Base-by-base conservation (phyloP, 2,888 invertebrate species). In the Sarcophaga carnaria region DNA sequence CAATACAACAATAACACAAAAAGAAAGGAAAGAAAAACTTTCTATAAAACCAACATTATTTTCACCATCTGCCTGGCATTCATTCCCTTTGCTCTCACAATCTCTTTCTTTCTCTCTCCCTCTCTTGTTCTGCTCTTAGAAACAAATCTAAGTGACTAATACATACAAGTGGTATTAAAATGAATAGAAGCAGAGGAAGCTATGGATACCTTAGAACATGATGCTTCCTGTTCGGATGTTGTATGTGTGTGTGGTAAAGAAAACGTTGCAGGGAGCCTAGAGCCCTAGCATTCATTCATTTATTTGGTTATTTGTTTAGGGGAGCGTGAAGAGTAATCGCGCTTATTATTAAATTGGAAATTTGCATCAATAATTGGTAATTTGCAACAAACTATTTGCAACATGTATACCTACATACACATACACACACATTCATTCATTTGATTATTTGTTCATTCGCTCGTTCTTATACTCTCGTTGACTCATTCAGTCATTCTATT, bases 261-360 rank as follows among this genome's bases (percentile, higher is more conserved):
- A 37, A 37, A 17, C 4, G 12, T 37, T 27, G 17, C 64, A 66
- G 8, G n/a, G 1, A 20, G 67, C 37, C 17, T 22, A 2, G 22
- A 22, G 22, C 20, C 17, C n/a, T 0, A 22, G 47, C 66, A 10
- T 54, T 12, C 37, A 77, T 59, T 72, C 75, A 77, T 72, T 77
- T 69, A 83, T 83, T 79, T 75, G 25, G 69, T 80, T 76, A 75
- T 71, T 71, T 80, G 75, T 71, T 83, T 76, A 84, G 84, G 80
- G 84, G 84, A 80, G 75, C 80, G 84, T 80, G 37, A 83, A 60
- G 69, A 62, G 76, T 79, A 80, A 86, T 80, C 76, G 83, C 80
- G 80, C 82, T 85, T 80, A 87, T 88, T 85, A 88, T 85, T 86
- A 89, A 88, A 89, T 86, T 89, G 85, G 37, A 89, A 89, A 90